Evolutionary conservation across 2,113 vertebrate genomes (phyloP), one percentile per base, ranked within the genome.

Genomic region (Piaya cayana): DNA sequence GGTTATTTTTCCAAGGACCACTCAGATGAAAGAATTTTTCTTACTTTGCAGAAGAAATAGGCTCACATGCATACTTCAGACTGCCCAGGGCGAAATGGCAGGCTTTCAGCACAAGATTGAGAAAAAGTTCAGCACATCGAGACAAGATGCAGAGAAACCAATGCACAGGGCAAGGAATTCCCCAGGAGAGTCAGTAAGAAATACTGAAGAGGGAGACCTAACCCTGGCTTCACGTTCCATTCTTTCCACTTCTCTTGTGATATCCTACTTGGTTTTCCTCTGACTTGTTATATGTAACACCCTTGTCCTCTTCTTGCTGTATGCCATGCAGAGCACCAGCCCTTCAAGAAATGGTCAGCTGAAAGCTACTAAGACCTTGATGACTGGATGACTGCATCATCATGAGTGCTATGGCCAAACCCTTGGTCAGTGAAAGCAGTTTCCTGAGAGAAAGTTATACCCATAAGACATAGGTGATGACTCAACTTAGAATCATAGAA

Each of bases 11-110:
- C 18, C n/a, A 78, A 59, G 37, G 23, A 27, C 17, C 21, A 42
- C 39, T 45, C 34, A 34, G 20, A 32, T 14, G n/a, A 60, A 22
- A 8, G 10, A 22, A 15, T 26, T n/a, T 69, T 62, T n/a, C 65
- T 21, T 9, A 27, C 22, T 76, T 82, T 34, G n/a, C 7, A 30
- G 63, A 30, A 72, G 70, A 64, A 29, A 11, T 60, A 29, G 64
- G 34, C 11, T 72, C 32, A 67, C 45, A 18, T 1, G 1, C 0
- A 0, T 23, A 42, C 4, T 18, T 37, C 39, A 37, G 49, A 5
- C 29, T 52, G 19, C 29, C 18, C 42, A 15, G 20, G 42, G 17
- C 6, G 29, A 83, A 62, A 58, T 26, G 21, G 18, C 25, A 32
- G 37, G 25, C 2, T 19, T 69, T 21, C 59, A 22, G n/a, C 26